Evolutionary conservation across 2,797 vertebrate species (phyloP).

Genomic region (Amphiprion clarkii): DNA sequence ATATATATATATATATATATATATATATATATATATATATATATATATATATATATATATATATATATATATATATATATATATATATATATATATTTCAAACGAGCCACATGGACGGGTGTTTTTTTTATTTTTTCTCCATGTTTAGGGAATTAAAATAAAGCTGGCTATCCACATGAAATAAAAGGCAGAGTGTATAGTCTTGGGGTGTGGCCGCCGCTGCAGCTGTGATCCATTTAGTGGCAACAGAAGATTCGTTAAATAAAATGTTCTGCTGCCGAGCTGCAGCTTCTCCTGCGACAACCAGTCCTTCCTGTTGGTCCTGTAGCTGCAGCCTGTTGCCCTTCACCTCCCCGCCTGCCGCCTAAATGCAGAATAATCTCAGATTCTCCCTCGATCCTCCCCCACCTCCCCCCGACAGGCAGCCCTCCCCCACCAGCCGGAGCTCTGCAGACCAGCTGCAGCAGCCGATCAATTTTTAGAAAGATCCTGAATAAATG

Average conservation of each 20-base stretch:
- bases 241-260: conserved; percentile 49
- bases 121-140: no score
- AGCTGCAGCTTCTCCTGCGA: neutral
- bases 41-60: no score
- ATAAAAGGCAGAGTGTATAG: conserved; percentile 32
- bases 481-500: conserved; percentile 61
- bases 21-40: no score
- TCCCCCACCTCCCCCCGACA: conserved; percentile 55
- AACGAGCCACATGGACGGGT: no score
- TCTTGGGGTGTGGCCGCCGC: conserved; percentile 41
- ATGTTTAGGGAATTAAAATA: no score
- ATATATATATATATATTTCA: no score
- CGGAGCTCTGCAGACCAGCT: conserved; percentile 68
- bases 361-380: conserved; percentile 61
- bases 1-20: no score
- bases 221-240: conserved; percentile 64
- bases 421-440: conserved; percentile 25
- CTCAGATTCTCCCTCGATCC: conserved; percentile 69
- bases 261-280: conserved; percentile 34
- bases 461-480: conserved; percentile 70
- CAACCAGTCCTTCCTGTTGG: conserved; percentile 42
- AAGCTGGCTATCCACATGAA: no score
- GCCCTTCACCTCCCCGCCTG: conserved; percentile 11
- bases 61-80: no score
- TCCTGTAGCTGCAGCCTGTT: conserved; percentile 20